These are phyloP conservation scores for Tenthredo scrophulariae DNA, from an alignment of 2,888 invertebrate species.

Conservation along the genomic window DNA sequence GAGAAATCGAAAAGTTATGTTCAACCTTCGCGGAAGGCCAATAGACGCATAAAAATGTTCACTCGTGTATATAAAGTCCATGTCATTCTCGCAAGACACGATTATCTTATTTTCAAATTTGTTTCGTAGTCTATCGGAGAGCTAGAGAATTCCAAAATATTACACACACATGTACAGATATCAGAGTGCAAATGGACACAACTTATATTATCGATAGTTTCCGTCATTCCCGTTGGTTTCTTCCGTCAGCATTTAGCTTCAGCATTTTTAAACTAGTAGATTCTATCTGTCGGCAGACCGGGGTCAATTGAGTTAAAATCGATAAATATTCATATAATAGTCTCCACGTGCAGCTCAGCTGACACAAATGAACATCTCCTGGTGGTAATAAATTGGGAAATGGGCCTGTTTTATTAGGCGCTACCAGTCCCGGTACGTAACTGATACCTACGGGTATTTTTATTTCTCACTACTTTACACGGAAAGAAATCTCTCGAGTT, in stretches of 20 bases:
- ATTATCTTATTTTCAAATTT: background rate
- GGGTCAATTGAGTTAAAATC: constrained; percentile 26
- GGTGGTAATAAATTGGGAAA: constrained; percentile 39
- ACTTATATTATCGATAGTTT: background rate
- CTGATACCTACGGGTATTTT: background rate
- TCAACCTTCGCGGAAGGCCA: background rate
- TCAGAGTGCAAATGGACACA: background rate
- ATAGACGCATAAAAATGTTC: background rate
- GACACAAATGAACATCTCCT: constrained; percentile 46
- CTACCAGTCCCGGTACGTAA: background rate
- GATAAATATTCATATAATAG: constrained; percentile 48
- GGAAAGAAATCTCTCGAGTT: constrained; percentile 7
- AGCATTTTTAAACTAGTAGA: constrained; percentile 1
- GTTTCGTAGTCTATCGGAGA: background rate
- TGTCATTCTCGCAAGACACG: background rate
- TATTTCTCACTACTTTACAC: background rate
- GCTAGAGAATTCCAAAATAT: background rate
- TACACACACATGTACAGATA: background rate
- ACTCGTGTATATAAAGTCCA: background rate
- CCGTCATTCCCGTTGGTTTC: background rate
- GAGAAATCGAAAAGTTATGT: background rate
- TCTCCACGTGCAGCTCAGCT: constrained; percentile 23
- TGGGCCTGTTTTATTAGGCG: constrained; percentile 36
- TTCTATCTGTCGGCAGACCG: constrained; percentile 26
- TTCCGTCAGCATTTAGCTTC: background rate